Base-by-base conservation (phyloP, 1,140 invertebrate genomes). In the Drosophila ercepeae region DNA sequence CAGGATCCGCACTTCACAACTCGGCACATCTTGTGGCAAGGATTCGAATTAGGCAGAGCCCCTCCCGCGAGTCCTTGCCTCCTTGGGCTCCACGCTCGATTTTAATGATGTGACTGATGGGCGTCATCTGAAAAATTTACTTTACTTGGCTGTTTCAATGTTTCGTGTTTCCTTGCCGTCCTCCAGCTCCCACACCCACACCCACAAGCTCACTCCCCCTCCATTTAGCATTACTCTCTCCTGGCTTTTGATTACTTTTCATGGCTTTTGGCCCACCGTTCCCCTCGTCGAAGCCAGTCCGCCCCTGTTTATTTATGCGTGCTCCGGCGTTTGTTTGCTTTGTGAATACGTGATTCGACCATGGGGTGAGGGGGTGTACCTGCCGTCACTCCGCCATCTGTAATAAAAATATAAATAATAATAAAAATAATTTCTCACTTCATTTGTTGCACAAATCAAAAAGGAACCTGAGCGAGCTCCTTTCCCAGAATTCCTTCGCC, bases 381-480 rank as follows among this genome's bases (percentile, higher is more conserved):
- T 34, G 14, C 1, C 39, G 23, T 13, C 27, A 23, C 55, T 18
- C 59, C 39, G 50, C 48, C 54, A 59, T 71, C 65, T 49, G 65
- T 72, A 78, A 83, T 78, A 61, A 72, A 72, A 84, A 77, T 75
- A 79, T 72, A 76, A 81, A 81, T 79, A 78, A 78, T 64, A 82
- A 82, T 82, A 82, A 78, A 75, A 78, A 83, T 84, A 84, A 84
- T 84, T 84, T 84, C 79, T 84, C 75, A 84, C 81, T 84, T 84
- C 79, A 84, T 84, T 84, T 84, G 79, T 84, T 84, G 79, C 79
- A 78, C 75, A 84, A 86, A 86, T 84, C 72, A 75, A 86, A 84
- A 86, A 84, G 71, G 57, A 64, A 74, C 59, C 52, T n/a, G 27
- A 29, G 48, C 32, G 42, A 23, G 36, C 45, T 53, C 25, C 27